Percentiles rank a stretch among this genome's conserved stretches.
Conservation (phyloP, 1,140 invertebrate genomes). For the Onthophagus taurus region DNA sequence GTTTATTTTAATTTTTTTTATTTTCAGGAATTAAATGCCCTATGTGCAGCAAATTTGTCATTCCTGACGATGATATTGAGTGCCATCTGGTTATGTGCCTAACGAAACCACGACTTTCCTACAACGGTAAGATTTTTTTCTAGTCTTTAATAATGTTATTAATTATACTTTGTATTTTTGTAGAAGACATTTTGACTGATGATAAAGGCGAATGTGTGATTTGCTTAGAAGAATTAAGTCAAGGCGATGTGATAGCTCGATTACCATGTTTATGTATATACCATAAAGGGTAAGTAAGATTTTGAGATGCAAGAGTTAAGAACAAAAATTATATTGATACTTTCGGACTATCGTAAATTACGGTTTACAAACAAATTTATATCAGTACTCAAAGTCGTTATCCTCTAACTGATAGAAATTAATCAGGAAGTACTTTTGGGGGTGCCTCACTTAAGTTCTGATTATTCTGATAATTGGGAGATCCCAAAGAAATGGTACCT, state of each 20-base stretch:
- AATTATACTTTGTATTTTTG: constrained; percentile 29
- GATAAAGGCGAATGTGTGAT: constrained; percentile 98
- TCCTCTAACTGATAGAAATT: too few relatives aligned
- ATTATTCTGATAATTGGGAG: too few relatives aligned
- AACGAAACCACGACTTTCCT: constrained; percentile 94
- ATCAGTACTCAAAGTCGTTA: too few relatives aligned
- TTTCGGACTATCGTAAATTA: too few relatives aligned
- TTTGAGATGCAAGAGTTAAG: too few relatives aligned
- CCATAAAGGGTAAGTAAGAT: constrained; percentile 79
- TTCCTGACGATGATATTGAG: constrained; percentile 96
- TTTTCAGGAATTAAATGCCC: constrained; percentile 92
- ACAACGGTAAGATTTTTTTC: constrained; percentile 74
- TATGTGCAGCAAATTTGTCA: constrained; percentile 94
- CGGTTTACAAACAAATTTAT: too few relatives aligned
- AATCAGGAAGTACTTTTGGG: too few relatives aligned
- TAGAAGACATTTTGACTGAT: constrained; percentile 94
- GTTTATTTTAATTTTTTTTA: constrained; percentile 29
- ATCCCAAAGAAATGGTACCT: too few relatives aligned
- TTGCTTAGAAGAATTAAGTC: constrained; percentile 91
- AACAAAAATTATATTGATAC: too few relatives aligned
- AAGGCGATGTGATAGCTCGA: constrained; percentile 93
- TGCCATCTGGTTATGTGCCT: constrained; percentile 98
- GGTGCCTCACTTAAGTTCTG: too few relatives aligned
- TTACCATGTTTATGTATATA: constrained; percentile 99
- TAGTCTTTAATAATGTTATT: not conserved